These are phyloP conservation scores for Cyaniris semiargus DNA, from an alignment of 2,888 invertebrate genomes.

Conservation along the genomic window DNA sequence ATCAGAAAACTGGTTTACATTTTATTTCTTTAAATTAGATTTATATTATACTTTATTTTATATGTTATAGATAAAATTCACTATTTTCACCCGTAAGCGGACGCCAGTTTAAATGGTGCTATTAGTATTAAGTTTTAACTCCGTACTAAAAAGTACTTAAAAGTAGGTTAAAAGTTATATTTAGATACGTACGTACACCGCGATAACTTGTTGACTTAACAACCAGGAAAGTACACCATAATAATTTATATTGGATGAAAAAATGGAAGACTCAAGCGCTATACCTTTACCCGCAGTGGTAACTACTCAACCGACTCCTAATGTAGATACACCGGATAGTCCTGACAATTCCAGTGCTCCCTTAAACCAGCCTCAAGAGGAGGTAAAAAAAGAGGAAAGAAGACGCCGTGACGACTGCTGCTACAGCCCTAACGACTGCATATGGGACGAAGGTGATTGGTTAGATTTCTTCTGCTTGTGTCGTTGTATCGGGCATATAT, in stretches of 20 bases:
- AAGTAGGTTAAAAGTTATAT: not conserved
- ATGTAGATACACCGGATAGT: not conserved
- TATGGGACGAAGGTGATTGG: not conserved
- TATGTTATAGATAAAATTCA: too few relatives aligned
- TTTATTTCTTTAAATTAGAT: too few relatives aligned
- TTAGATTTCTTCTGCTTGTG: conserved; percentile 3
- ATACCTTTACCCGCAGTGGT: not conserved
- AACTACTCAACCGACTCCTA: not conserved
- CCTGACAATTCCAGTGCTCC: not conserved
- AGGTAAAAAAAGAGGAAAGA: not conserved
- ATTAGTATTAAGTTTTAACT: not conserved
- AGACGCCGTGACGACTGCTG: not conserved
- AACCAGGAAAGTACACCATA: too few relatives aligned
- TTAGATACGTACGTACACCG: not conserved
- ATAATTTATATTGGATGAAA: too few relatives aligned
- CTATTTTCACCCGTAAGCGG: not conserved
- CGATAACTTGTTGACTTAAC: too few relatives aligned
- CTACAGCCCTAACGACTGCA: not conserved
- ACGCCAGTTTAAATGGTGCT: not conserved
- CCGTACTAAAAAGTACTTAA: not conserved
- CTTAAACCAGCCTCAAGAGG: not conserved
- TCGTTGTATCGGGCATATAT: conserved; percentile 8
- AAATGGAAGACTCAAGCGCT: not conserved
- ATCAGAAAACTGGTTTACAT: too few relatives aligned
- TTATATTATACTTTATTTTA: too few relatives aligned